Percentiles rank a stretch among this genome's conserved stretches.
These are phyloP conservation scores for Cantharis flavilabris DNA, from an alignment of 2,888 invertebrate genomes.

Conservation along the genomic window DNA sequence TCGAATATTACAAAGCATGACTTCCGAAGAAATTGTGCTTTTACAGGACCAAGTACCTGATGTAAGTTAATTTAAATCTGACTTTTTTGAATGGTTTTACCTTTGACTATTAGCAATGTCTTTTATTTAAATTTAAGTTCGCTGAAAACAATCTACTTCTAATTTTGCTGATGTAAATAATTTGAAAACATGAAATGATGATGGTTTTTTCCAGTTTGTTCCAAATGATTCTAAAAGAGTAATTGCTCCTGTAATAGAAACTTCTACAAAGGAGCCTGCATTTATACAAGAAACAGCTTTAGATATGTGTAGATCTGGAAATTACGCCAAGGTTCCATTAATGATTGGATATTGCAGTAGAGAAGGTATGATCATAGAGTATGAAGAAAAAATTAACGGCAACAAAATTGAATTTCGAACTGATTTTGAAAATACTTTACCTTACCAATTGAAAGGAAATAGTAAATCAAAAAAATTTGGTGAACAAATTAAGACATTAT, in stretches of 20 bases:
- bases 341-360: slow-evolving; percentile 47
- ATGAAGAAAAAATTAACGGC: neutral
- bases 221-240: neutral
- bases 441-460: slow-evolving; percentile 40
- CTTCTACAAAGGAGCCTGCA: slow-evolving; percentile 34
- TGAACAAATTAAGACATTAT: slow-evolving; percentile 44
- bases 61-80: slow-evolving; percentile 11
- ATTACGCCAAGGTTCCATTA: slow-evolving; percentile 48
- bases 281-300: slow-evolving; percentile 45
- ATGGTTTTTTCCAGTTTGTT: neutral
- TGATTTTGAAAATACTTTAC: slow-evolving; percentile 29
- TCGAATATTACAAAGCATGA: slow-evolving; percentile 44
- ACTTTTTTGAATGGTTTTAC: too few species aligned
- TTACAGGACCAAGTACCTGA: slow-evolving; percentile 30
- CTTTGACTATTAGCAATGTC: too few species aligned
- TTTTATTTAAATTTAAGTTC: too few species aligned
- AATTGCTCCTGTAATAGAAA: slow-evolving; percentile 36
- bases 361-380: slow-evolving; percentile 47
- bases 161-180: too few species aligned
- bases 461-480: slow-evolving; percentile 38
- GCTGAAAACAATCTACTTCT: too few species aligned
- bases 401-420: neutral
- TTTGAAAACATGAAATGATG: too few species aligned
- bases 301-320: slow-evolving; percentile 42
- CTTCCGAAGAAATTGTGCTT: slow-evolving; percentile 23